Evolutionary conservation across 2,797 vertebrate species (phyloP), one percentile per base, ranked within the genome.

Genomic region (Poecilia picta): DNA sequence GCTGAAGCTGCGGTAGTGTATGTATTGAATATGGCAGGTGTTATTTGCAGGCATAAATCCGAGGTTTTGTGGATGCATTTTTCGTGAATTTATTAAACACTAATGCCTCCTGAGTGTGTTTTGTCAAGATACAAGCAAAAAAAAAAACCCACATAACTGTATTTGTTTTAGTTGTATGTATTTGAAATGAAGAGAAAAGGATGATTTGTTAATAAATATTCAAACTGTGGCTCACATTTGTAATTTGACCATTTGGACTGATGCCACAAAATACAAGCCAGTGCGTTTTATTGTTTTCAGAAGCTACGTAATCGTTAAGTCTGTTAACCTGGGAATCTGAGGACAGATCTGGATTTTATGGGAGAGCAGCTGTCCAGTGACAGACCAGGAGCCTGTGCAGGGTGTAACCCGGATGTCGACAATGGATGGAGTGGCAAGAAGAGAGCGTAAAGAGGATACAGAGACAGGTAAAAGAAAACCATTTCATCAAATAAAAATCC

Each of bases 1-100:
- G 87, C 91, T 86, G 41, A 13, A 74, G 46, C 83, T 87, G 78
- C 71, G 72, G 12, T 76, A 78, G 68, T 74, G 31, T 51, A 68
- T 80, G 64, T 45, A 25, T 84, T 57, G 80, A 57, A 45, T 39
- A 55, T 28, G 39, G 18, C 72, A 76, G 39, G 49, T 46, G 46
- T 72, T 25, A 31, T 57, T 62, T 16, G 68, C 33, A 31, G 43
- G n/a, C 5, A 15, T 15, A 53, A n/a, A 46, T 15, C 36, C 74
- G 71, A 13, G 33, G 18, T 57, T 62, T 64, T 64, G 36, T 64
- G 18, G 7, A 23, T 74, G 33, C 15, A 28, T 81, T 72, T 18
- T 49, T 39, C 59, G 25, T 74, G 11, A 23, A 43, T 43, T 41
- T 1, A 12, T 11, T 4, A 39, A 23, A 25, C 39, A 10, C 41